Percentiles rank a stretch among this genome's conserved stretches.
phyloP scores from a whole-genome alignment of 2,797 vertebrate species.

The Labeo calbasu region DNA sequence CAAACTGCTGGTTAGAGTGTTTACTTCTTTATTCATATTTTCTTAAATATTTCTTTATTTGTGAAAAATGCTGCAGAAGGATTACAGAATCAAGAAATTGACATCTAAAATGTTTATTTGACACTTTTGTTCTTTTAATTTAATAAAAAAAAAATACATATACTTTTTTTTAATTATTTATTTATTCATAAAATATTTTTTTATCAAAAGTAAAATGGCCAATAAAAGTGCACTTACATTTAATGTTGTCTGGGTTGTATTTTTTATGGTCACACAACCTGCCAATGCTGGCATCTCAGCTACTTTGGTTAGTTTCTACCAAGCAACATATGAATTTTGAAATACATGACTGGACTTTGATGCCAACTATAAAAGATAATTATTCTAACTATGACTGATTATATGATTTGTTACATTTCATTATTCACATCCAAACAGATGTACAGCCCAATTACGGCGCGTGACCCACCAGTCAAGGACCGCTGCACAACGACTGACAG shows the following conservation, averaged over 20 bases:
- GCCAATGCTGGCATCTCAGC: background rate
- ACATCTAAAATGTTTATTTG: no score
- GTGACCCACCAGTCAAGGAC: background rate
- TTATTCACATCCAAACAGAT: background rate
- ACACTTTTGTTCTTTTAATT: no score
- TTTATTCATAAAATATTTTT: no score
- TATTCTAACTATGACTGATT: no score
- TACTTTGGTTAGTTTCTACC: background rate
- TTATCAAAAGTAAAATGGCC: background rate
- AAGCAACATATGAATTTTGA: background rate
- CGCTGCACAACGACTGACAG: slow-evolving; percentile 29
- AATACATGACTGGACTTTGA: background rate
- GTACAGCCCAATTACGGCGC: background rate
- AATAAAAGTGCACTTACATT: background rate
- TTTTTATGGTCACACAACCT: background rate
- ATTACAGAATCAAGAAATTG: no score
- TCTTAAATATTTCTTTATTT: no score
- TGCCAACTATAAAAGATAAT: background rate
- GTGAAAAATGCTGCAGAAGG: no score
- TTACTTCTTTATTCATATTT: no score
- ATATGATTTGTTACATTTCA: background rate
- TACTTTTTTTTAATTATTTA: no score
- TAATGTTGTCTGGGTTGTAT: background rate
- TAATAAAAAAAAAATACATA: no score
- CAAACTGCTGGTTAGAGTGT: no score